A percentile compares a stretch with the other conserved stretches of the same genome.
These are phyloP conservation scores for Ectropis grisescens DNA, from an alignment of 1,140 invertebrate species.

Conservation along the genomic window DNA sequence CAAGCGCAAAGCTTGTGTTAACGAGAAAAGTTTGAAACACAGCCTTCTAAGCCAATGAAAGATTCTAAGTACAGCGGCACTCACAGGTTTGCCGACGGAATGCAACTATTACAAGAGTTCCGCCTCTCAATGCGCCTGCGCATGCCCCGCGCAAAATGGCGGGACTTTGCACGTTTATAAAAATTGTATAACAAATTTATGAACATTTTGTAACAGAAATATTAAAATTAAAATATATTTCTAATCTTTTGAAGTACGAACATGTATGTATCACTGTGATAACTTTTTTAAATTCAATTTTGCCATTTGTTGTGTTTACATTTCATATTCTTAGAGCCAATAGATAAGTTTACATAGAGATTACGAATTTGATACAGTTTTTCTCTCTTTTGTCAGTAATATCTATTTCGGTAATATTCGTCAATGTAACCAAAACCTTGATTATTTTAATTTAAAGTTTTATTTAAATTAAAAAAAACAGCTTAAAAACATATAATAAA, in stretches of 20 bases:
- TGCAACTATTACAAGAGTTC: conserved; percentile 50
- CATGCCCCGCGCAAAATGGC: too few species aligned
- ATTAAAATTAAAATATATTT: too few species aligned
- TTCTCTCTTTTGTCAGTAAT: too few species aligned
- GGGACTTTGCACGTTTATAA: conserved; percentile 21
- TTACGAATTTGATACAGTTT: too few species aligned
- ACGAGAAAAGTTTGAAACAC: conserved; percentile 17
- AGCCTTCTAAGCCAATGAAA: conserved; percentile 32
- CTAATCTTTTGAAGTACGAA: neutral
- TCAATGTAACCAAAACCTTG: too few species aligned
- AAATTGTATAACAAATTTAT: neutral
- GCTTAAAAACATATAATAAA: neutral
- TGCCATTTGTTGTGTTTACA: neutral
- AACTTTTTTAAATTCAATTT: neutral
- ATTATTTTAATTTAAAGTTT: neutral
- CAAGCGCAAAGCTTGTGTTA: too few species aligned
- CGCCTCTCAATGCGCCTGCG: conserved; percentile 32
- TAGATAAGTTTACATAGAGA: too few species aligned
- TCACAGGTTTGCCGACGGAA: conserved; percentile 36
- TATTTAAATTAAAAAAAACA: neutral
- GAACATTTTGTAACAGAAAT: neutral
- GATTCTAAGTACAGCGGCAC: conserved; percentile 38
- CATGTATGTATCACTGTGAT: neutral
- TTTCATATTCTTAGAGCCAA: too few species aligned
- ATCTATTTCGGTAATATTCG: too few species aligned